Evolutionary conservation across 1,140 invertebrate genomes (phyloP).

Genomic region (Mylabris phalerata): DNA sequence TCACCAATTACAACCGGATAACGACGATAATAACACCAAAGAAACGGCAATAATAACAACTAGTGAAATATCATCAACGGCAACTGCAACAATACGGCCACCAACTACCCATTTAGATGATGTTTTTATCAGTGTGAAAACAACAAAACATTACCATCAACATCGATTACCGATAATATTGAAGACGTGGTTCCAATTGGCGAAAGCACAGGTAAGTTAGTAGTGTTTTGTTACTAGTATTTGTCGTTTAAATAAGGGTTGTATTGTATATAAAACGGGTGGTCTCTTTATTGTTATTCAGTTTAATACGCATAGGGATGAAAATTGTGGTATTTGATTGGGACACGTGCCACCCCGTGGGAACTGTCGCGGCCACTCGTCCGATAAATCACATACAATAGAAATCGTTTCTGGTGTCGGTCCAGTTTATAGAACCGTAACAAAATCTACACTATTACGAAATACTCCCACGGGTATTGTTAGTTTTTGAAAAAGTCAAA

Average conservation of each 20-base stretch:
- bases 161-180: slow-evolving; percentile 79
- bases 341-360: slow-evolving; percentile 19
- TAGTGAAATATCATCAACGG: slow-evolving; percentile 42
- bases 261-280: not conserved
- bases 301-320: not conserved
- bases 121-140: slow-evolving; percentile 92
- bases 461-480: slow-evolving; percentile 10
- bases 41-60: slow-evolving; percentile 19
- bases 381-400: not conserved
- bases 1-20: slow-evolving; percentile 15
- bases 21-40: slow-evolving; percentile 25
- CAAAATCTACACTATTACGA: too few species aligned
- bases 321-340: not conserved
- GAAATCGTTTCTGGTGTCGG: too few species aligned
- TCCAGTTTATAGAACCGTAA: too few species aligned
- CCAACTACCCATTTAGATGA: slow-evolving; percentile 70
- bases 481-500: not conserved
- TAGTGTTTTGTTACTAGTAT: not conserved
- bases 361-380: slow-evolving; percentile 1
- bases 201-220: slow-evolving; percentile 73
- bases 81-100: slow-evolving; percentile 54
- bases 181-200: slow-evolving; percentile 88
- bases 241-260: not conserved
- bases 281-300: not conserved
- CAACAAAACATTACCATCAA: slow-evolving; percentile 79